Conservation (phyloP, 1,140 invertebrate species). For the Drosophila punjabiensis region DNA sequence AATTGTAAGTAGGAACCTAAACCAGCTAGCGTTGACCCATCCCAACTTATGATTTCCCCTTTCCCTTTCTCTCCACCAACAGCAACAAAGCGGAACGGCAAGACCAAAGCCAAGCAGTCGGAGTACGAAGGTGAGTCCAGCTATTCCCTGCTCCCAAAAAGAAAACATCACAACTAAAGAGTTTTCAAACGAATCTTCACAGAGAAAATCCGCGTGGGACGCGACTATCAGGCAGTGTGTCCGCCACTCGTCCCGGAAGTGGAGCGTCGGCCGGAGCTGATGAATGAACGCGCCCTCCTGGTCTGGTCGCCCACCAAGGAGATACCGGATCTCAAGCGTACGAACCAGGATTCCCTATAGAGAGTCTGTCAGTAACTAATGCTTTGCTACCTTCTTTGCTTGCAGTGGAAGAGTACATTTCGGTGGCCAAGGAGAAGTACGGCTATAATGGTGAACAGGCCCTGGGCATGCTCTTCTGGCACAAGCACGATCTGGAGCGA, state of each 20-base stretch:
- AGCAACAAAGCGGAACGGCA: slow-evolving; percentile 84
- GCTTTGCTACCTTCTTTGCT: neutral
- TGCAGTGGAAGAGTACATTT: slow-evolving; percentile 97
- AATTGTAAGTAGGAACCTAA: slow-evolving; percentile 87
- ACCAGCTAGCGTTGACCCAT: neutral
- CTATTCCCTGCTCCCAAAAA: no score
- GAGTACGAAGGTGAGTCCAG: slow-evolving; percentile 81
- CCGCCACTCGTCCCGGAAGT: slow-evolving; percentile 90
- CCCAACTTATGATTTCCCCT: neutral
- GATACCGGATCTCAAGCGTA: slow-evolving; percentile 94
- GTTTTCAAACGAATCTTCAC: neutral
- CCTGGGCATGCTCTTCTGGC: slow-evolving; percentile 98
- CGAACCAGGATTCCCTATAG: slow-evolving; percentile 65
- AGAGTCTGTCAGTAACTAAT: neutral
- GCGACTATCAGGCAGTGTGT: slow-evolving; percentile 96
- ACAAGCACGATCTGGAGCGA: slow-evolving; percentile 97
- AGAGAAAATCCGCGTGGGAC: slow-evolving; percentile 97
- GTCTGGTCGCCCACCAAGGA: slow-evolving; percentile 97
- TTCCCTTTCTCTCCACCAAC: slow-evolving; percentile 4
- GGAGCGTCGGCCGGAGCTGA: slow-evolving; percentile 87
- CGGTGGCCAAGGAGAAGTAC: slow-evolving; percentile 98
- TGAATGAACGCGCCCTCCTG: slow-evolving; percentile 94
- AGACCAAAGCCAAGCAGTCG: slow-evolving; percentile 81
- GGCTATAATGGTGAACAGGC: slow-evolving; percentile 99
- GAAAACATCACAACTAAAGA: neutral